Conservation (phyloP, 2,888 invertebrate species). For the Sesia apiformis region DNA sequence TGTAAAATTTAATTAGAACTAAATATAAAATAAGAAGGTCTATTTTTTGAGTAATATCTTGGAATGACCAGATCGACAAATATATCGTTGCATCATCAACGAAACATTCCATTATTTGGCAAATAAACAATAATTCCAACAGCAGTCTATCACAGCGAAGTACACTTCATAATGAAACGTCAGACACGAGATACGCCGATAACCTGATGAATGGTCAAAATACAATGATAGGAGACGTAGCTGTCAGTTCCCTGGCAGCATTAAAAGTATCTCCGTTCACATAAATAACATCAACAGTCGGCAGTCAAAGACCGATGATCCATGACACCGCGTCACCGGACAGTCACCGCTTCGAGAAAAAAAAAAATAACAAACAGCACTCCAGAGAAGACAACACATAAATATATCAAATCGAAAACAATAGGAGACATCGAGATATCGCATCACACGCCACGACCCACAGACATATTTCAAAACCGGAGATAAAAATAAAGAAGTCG, state of each 20-base stretch:
- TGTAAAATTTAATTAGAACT: no score
- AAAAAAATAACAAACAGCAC: slow-evolving; percentile 42
- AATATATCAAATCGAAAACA: slow-evolving; percentile 73
- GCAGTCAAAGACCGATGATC: slow-evolving; percentile 45
- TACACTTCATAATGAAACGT: no score
- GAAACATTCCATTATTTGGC: no score
- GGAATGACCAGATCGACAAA: no score
- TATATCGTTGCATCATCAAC: no score
- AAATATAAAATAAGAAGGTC: no score
- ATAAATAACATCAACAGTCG: slow-evolving; percentile 57
- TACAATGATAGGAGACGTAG: slow-evolving; percentile 5
- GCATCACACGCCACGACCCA: slow-evolving; percentile 62
- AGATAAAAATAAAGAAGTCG: slow-evolving; percentile 46
- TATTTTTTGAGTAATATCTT: no score
- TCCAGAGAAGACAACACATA: slow-evolving; percentile 60
- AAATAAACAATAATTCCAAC: no score
- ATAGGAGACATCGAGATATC: slow-evolving; percentile 70
- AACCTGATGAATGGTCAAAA: no score
- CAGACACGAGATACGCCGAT: no score
- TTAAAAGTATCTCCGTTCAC: slow-evolving; percentile 24
- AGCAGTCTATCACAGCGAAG: no score
- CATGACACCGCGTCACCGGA: slow-evolving; percentile 43
- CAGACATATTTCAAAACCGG: slow-evolving; percentile 68
- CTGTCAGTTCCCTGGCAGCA: slow-evolving; percentile 34
- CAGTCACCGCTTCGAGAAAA: slow-evolving; percentile 39